These are phyloP conservation scores for Lacerta viridis DNA, from an alignment of 2,797 vertebrate species.

Conservation along the genomic window DNA sequence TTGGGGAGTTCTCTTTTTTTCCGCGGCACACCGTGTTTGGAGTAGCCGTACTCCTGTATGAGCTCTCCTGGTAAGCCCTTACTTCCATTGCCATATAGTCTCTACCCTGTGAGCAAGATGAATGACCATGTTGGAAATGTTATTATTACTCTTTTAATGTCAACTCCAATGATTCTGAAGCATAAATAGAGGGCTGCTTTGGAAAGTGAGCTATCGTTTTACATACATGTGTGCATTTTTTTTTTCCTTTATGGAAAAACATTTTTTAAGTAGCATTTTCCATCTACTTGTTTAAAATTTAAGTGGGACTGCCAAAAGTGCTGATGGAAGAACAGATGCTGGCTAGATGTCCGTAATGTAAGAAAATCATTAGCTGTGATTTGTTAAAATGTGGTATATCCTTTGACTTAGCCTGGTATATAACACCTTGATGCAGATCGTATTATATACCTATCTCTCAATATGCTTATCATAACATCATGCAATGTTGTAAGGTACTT, in stretches of 20 bases:
- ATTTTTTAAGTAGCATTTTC: slow-evolving; percentile 27
- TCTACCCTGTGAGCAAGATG: slow-evolving; percentile 6
- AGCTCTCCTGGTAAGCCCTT: slow-evolving; percentile 1
- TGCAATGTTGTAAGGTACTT: too few relatives aligned
- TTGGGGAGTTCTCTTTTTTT: background rate
- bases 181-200: slow-evolving; percentile 29
- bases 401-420: background rate
- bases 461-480: background rate
- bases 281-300: slow-evolving; percentile 28
- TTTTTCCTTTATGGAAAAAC: slow-evolving; percentile 29
- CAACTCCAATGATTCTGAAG: slow-evolving; percentile 1
- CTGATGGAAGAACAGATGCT: slow-evolving; percentile 24
- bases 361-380: slow-evolving; percentile 4
- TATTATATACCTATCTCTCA: background rate
- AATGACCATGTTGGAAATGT: slow-evolving; percentile 16
- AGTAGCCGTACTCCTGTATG: background rate
- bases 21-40: background rate
- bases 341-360: background rate
- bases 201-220: slow-evolving; percentile 29
- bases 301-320: background rate
- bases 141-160: slow-evolving; percentile 12
- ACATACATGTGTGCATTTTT: slow-evolving; percentile 23
- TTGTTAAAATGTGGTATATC: background rate
- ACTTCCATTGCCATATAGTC: background rate
- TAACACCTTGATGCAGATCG: background rate